phyloP scores from a whole-genome alignment of 1,140 invertebrate genomes.

The Hypothenemus hampei region DNA sequence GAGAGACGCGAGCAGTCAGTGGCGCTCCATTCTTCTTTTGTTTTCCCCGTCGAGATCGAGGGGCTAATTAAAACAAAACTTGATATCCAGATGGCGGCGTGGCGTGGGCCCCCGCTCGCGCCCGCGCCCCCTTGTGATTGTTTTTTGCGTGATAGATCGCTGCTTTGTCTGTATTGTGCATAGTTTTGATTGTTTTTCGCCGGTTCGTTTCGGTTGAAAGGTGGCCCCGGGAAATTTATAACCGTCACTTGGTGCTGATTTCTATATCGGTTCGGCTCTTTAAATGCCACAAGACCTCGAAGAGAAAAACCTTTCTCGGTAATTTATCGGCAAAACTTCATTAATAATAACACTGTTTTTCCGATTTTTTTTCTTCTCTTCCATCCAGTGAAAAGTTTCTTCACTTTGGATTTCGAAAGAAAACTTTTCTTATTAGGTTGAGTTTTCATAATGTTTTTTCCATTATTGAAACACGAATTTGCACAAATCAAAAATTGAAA shows the following conservation, averaged over 20 bases:
- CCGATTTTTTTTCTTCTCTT: too few relatives aligned
- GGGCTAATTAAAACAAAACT: constrained; percentile 47
- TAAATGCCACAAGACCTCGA: constrained; percentile 8
- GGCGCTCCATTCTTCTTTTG: constrained; percentile 34
- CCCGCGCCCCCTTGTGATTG: constrained; percentile 35
- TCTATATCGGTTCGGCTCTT: constrained; percentile 31
- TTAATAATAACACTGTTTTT: constrained; percentile 26
- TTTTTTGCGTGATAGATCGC: constrained; percentile 47
- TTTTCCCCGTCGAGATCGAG: too few relatives aligned
- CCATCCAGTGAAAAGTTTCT: too few relatives aligned
- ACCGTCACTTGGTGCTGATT: constrained; percentile 40
- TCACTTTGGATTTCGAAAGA: too few relatives aligned
- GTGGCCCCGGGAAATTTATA: constrained; percentile 46
- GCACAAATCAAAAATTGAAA: too few relatives aligned
- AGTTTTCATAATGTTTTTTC: too few relatives aligned
- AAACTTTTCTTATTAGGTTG: too few relatives aligned
- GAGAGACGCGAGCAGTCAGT: too few relatives aligned
- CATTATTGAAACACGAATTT: too few relatives aligned
- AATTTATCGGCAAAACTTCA: constrained; percentile 28
- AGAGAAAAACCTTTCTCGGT: too few relatives aligned
- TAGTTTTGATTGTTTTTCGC: constrained; percentile 45
- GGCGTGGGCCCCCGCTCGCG: too few relatives aligned
- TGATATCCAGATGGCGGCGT: constrained; percentile 42
- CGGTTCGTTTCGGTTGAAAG: constrained; percentile 37
- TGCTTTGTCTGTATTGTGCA: constrained; percentile 44